Base-by-base conservation (phyloP, 2,113 vertebrate genomes). In the Lanius ludovicianus region DNA sequence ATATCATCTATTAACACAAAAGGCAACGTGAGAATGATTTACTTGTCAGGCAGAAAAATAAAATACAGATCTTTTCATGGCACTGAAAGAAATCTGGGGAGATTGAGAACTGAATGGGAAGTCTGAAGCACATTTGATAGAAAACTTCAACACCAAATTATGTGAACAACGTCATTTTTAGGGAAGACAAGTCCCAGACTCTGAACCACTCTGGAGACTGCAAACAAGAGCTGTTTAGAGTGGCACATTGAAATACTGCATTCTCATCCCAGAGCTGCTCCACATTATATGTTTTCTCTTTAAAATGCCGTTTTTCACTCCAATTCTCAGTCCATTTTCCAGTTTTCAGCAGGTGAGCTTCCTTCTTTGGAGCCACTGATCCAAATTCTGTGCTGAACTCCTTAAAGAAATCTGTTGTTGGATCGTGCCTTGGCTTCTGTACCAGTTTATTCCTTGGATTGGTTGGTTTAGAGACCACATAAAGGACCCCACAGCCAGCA, bases 261-360 rank as follows among this genome's bases (percentile, higher is more conserved):
- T 57, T 47, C 2, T 1, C 35, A 33, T 47, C 31, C 39, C 63
- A 44, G 33, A 24, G 47, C 23, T 84, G 55, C n/a, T 81, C 56
- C 7, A 0, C 6, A 0, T 10, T 21, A 0, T 3, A 3, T 46
- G 35, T 65, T 74, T 37, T 65, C 16, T 25, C 14, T 69, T 71
- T 6, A 47, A 84, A 77, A n/a, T 52, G 4, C 4, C 3, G 4
- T 10, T 56, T 63, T 59, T 33, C 8, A 3, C 42, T 62, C 13
- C 28, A 6, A 1, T 55, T 74, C 46, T 59, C n/a, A 8, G 24
- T 5, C 7, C 42, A 13, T 19, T 67, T 42, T 25, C 37, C 14
- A 4, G 33, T 27, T 50, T 30, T 11, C 25, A 10, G 28, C 33
- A 47, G 46, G 35, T 69, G 27, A 21, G 9, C 25, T 71, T 70